These are phyloP conservation scores for Sanderia malayensis DNA, from an alignment of 30 jellyfish, hydroid and myxozoan genomes.

Conservation along the genomic window DNA sequence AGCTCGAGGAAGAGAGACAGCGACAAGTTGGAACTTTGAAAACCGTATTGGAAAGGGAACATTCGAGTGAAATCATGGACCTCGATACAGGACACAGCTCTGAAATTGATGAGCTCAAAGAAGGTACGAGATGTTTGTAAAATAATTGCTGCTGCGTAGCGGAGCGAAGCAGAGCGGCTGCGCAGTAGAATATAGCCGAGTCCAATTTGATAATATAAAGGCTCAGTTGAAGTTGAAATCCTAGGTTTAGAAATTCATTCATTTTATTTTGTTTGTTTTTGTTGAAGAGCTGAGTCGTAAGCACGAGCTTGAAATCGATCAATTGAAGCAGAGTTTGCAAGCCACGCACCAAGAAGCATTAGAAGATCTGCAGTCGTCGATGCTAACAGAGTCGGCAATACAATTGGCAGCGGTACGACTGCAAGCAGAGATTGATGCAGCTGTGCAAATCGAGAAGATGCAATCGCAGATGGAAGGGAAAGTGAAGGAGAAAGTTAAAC, in stretches of 20 bases:
- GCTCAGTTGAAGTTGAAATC: no score
- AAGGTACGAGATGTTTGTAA: no score
- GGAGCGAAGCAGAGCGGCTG: no score
- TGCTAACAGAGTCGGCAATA: constrained; percentile 50
- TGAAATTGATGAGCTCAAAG: constrained; percentile 30
- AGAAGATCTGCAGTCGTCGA: constrained; percentile 52
- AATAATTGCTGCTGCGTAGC: no score
- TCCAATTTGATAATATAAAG: no score
- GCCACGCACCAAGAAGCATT: constrained; percentile 18
- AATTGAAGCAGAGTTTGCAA: constrained; percentile 16
- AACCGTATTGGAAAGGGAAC: constrained; percentile 63
- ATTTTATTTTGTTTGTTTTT: background rate
- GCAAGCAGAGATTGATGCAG: constrained; percentile 53
- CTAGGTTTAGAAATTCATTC: background rate
- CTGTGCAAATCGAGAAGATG: constrained; percentile 22
- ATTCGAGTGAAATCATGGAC: constrained; percentile 53
- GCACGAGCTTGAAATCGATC: constrained; percentile 30
- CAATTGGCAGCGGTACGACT: constrained; percentile 57
- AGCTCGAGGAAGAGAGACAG: constrained; percentile 63
- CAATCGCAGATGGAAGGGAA: constrained; percentile 23
- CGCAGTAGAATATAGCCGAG: no score
- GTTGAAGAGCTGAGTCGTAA: constrained; percentile 15
- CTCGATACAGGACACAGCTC: constrained; percentile 45
- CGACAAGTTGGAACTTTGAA: constrained; percentile 61
- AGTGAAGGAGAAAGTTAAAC: constrained; percentile 12